Evolutionary conservation across 2,797 vertebrate genomes (phyloP).

Genomic region (Coracias cyanogaster): DNA sequence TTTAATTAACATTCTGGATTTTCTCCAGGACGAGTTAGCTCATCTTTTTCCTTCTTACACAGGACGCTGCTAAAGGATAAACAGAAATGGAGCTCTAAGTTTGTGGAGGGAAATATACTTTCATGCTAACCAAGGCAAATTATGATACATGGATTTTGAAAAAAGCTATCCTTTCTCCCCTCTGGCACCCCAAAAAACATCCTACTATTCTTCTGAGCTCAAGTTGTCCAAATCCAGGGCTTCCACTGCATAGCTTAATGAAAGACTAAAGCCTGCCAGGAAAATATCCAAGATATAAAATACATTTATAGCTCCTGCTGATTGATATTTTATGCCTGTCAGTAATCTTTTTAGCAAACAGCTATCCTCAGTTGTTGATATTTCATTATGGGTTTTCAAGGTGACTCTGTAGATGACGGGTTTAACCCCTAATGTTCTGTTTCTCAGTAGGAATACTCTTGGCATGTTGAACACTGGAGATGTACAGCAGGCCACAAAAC

Average conservation of each 20-base stretch:
- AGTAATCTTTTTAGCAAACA: background rate
- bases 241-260: background rate
- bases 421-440: background rate
- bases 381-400: background rate
- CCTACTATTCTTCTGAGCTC: background rate
- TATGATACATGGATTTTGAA: background rate
- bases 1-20: constrained; percentile 35
- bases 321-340: background rate
- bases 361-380: background rate
- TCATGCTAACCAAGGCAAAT: background rate
- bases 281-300: constrained; percentile 33
- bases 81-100: background rate
- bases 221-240: background rate
- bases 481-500: background rate
- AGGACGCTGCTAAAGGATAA: background rate
- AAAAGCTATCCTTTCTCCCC: background rate
- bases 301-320: background rate
- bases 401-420: background rate
- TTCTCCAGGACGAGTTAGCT: constrained; percentile 20
- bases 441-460: background rate
- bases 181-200: background rate
- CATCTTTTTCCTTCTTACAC: background rate
- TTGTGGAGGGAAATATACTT: background rate
- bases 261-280: background rate
- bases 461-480: background rate